Percentiles rank a stretch among this genome's conserved stretches.
phyloP scores from a whole-genome alignment of 2,797 vertebrate species.

The Vipera latastei region DNA sequence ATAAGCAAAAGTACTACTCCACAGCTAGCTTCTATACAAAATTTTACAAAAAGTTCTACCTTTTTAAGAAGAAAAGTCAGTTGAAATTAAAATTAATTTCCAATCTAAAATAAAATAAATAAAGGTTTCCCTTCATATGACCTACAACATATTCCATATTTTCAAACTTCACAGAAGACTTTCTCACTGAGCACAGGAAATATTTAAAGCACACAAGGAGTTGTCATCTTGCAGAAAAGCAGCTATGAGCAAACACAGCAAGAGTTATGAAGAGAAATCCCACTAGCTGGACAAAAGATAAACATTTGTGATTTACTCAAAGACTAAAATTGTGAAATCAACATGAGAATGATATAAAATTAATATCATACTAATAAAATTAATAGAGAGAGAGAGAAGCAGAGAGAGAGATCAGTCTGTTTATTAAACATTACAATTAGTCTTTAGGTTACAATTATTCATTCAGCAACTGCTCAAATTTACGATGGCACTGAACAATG shows the following conservation, averaged over 20 bases:
- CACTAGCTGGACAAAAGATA: background rate
- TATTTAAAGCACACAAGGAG: slow-evolving; percentile 46
- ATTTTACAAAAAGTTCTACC: slow-evolving; percentile 72
- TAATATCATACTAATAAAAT: background rate
- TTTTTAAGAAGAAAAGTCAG: slow-evolving; percentile 66
- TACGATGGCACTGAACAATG: background rate
- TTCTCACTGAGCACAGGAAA: slow-evolving; percentile 37
- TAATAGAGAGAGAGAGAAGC: background rate
- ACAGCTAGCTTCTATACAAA: slow-evolving; percentile 75
- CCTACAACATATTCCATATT: slow-evolving; percentile 54
- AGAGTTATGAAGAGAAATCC: background rate
- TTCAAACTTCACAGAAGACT: slow-evolving; percentile 53
- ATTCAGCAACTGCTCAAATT: background rate
- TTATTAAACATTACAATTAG: background rate
- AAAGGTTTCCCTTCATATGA: background rate
- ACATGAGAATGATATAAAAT: background rate
- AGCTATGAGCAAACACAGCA: slow-evolving; percentile 23
- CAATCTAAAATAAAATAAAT: slow-evolving; percentile 64
- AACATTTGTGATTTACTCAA: background rate
- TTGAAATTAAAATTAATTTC: slow-evolving; percentile 58
- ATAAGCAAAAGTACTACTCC: slow-evolving; percentile 73
- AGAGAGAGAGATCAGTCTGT: background rate
- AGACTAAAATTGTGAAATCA: background rate
- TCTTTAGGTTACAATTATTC: background rate
- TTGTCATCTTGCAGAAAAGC: slow-evolving; percentile 40